Conservation (phyloP, 2,888 invertebrate genomes). For the Nasonovia ribisnigri region DNA sequence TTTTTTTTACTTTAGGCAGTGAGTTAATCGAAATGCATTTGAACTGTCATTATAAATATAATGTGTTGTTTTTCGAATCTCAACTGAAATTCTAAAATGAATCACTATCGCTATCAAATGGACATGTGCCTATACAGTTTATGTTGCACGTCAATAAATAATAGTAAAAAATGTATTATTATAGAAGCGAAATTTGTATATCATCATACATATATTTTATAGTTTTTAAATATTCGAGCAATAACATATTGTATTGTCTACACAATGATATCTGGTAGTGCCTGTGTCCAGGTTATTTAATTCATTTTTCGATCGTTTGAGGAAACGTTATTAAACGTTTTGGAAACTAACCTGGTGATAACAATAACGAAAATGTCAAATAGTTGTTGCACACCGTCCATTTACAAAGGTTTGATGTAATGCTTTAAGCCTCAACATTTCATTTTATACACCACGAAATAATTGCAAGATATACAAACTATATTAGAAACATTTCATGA, state of each 20-base stretch:
- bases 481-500: not conserved
- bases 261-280: not conserved
- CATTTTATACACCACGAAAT: not conserved
- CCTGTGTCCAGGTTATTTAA: not conserved
- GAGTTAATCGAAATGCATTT: constrained; percentile 12
- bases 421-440: not conserved
- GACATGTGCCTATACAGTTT: not conserved
- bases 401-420: not conserved
- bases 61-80: not conserved
- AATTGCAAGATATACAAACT: not conserved
- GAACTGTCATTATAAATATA: constrained; percentile 31
- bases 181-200: not conserved
- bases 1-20: not conserved
- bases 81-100: not conserved
- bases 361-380: not conserved
- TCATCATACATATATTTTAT: not conserved
- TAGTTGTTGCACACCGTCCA: not conserved
- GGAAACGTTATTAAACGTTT: not conserved
- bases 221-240: not conserved
- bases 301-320: not conserved
- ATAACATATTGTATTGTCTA: not conserved
- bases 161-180: not conserved
- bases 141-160: not conserved
- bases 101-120: not conserved
- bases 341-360: not conserved